phyloP scores from a whole-genome alignment of 2,888 invertebrate genomes.

The Stenurella melanura region DNA sequence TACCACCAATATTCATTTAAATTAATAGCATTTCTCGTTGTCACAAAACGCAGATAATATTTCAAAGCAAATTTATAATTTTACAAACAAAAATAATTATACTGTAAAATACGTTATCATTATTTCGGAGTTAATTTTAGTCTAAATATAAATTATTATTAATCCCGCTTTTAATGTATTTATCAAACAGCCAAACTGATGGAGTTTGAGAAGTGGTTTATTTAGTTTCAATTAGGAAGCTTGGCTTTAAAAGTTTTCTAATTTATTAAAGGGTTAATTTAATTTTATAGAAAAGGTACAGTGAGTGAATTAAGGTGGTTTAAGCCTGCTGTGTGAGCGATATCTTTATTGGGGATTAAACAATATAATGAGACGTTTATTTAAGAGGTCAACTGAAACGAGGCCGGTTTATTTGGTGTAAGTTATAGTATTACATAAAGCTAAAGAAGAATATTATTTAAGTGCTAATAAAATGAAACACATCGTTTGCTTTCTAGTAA shows the following conservation, averaged over 20 bases:
- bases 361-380: no score
- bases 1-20: background rate
- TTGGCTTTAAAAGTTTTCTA: slow-evolving; percentile 9
- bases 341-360: background rate
- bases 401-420: no score
- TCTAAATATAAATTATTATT: slow-evolving; percentile 14
- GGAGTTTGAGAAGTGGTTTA: slow-evolving; percentile 9
- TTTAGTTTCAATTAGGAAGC: slow-evolving; percentile 13
- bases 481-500: no score
- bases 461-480: no score
- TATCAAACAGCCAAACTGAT: slow-evolving; percentile 4
- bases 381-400: no score
- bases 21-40: background rate
- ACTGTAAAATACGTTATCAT: slow-evolving; percentile 6
- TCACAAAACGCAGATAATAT: background rate
- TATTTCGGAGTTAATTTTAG: background rate
- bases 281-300: background rate
- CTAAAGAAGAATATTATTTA: no score
- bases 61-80: background rate
- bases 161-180: slow-evolving; percentile 11
- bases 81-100: background rate
- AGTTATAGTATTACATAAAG: no score
- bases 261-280: slow-evolving; percentile 10
- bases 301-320: background rate
- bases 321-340: background rate